Evolutionary conservation across 1,140 invertebrate species (phyloP).

Genomic region (Drosophila repletoides): DNA sequence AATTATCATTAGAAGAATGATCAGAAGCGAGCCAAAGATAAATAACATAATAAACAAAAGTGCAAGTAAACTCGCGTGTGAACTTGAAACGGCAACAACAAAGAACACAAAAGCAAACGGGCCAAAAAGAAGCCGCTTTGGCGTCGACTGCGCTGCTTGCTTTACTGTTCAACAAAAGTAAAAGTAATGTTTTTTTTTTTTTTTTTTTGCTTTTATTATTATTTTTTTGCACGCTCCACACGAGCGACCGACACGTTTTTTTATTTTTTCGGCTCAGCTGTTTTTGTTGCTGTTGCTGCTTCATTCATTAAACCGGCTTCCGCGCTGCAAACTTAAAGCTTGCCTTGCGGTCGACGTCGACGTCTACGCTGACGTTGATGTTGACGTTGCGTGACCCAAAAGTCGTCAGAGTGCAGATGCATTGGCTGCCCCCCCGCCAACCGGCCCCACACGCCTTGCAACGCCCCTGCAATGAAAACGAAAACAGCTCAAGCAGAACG

Average conservation of each 20-base stretch:
- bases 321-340: no score
- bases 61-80: constrained; percentile 39
- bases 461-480: constrained; percentile 28
- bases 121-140: constrained; percentile 28
- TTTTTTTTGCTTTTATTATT: constrained; percentile 22
- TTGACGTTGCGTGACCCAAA: constrained; percentile 72
- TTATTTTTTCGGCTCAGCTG: constrained; percentile 62
- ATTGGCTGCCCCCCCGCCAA: no score
- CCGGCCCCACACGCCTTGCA: no score
- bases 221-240: constrained; percentile 63
- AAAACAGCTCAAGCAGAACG: constrained; percentile 58
- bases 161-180: constrained; percentile 71
- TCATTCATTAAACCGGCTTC: constrained; percentile 80
- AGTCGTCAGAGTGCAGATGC: constrained; percentile 42
- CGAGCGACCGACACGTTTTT: constrained; percentile 56
- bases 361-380: constrained; percentile 22
- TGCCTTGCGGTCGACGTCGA: constrained; percentile 5
- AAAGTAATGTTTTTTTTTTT: constrained; percentile 52
- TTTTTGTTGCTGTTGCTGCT: constrained; percentile 56
- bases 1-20: no score
- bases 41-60: constrained; percentile 39
- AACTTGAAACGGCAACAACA: constrained; percentile 21
- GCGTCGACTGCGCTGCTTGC: constrained; percentile 31
- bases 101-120: constrained; percentile 20
- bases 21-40: neutral